Base-by-base conservation (phyloP, 1,140 invertebrate genomes). In the Nymphalis io region DNA sequence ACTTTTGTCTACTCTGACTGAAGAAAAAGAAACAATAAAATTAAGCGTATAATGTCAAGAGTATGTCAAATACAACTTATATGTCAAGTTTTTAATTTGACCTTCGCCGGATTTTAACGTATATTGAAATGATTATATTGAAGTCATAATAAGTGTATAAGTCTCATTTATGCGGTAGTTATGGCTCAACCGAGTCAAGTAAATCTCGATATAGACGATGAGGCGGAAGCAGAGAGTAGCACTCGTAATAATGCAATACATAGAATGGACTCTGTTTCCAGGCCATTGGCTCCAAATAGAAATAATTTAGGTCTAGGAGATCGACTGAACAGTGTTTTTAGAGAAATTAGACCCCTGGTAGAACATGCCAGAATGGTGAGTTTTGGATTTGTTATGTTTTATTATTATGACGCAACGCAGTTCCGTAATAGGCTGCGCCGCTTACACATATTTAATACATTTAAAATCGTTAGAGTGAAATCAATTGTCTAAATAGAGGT, bases 341-440 rank as follows among this genome's bases (percentile, higher is more conserved):
- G 88, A 74, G 89, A 91, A 75, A 90, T 91, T 16, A 78, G 89
- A 62, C 89, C 88, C 5, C 72, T 91, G 0, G 89, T 91, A 2
- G 89, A 90, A 81, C 82, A 91, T 75, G 88, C 89, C 1, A 80
- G 89, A 61, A 90, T 90, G 87, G 89, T 91, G 82, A 80, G 66
- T 33, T 18, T 53, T 5, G 21, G n/a, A 13, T 42, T 60, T 55
- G 42, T 71, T 66, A 16, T 48, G 27, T 58, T 66, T 60, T 46
- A 20, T 39, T 53, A 55, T 21, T 57, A 44, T 72, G 70, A 72
- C 70, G 70, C 70, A 72, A 72, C 60, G 48, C 40, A 21, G 39
- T 12, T 18, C 10, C 5, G n/a, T 46, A 46, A n/a, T 51, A 51
- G 46, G 6, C 3, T 20, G 11, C 18, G 46, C 46, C 46, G 18